Conservation (phyloP, 2,888 invertebrate genomes). For the Agrilus biguttatus region DNA sequence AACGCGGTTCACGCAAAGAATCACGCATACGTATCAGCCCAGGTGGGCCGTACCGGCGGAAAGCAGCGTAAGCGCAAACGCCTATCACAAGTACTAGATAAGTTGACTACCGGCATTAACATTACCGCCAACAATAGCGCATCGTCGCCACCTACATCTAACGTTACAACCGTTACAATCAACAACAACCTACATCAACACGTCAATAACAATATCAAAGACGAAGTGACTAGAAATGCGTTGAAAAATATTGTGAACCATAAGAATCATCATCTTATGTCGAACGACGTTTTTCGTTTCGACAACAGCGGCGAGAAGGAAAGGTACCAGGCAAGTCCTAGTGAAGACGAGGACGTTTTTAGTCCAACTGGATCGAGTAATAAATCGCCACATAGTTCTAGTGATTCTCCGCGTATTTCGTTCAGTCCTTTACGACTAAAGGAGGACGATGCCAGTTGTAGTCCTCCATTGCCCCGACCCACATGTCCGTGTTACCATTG, state of each 20-base stretch:
- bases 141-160: constrained; percentile 15
- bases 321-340: constrained; percentile 23
- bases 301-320: constrained; percentile 29
- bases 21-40: constrained; percentile 40
- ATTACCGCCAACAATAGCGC: constrained; percentile 6
- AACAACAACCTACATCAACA: constrained; percentile 34
- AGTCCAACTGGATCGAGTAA: constrained; percentile 41
- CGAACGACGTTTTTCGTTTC: constrained; percentile 37
- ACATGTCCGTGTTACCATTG: constrained; percentile 29
- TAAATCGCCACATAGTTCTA: constrained; percentile 39
- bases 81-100: constrained; percentile 67
- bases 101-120: constrained; percentile 37
- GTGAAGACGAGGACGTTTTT: constrained; percentile 44
- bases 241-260: constrained; percentile 23
- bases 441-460: constrained; percentile 32
- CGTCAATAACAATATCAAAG: constrained; percentile 25
- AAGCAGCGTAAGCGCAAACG: constrained; percentile 66
- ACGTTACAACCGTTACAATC: constrained; percentile 23
- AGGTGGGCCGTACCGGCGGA: constrained; percentile 44
- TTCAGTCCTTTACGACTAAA: constrained; percentile 41
- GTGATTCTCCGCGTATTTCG: constrained; percentile 37
- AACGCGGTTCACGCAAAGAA: constrained; percentile 40
- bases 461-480: constrained; percentile 24
- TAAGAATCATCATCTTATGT: constrained; percentile 11
- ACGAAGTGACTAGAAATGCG: constrained; percentile 15